Base-by-base conservation (phyloP, 2,888 invertebrate genomes). In the Folsomia candida region DNA sequence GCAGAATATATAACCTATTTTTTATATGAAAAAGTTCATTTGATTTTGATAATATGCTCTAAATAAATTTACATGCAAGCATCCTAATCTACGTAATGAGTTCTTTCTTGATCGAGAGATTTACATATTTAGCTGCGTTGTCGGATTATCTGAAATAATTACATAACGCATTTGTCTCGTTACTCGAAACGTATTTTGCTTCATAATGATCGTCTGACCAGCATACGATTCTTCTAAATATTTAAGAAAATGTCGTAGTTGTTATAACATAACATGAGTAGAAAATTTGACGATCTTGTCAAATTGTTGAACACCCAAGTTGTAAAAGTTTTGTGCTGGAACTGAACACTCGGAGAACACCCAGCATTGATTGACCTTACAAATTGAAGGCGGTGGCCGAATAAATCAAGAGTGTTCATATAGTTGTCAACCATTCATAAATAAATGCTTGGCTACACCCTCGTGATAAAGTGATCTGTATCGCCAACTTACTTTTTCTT, bases 281-380 rank as follows among this genome's bases (percentile, higher is more conserved):
- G 37, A 37, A 54, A 54, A 54, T 54, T 6, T 6, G n/a, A 54
- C 22, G 54, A 54, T 54, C 11, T 14, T 20, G 37, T 20, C 54
- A 54, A 54, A 14, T n/a, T 54, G n/a, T 20, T 54, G 54, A 54
- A 14, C 54, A 54, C 54, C 54, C 54, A 54, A 54, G 54, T 54
- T 54, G 54, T 22, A 54, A 54, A 54, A 54, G 22, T 54, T 54
- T 37, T 14, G 14, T 37, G 6, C 14, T 37, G 4, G 37, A 37
- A n/a, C n/a, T n/a, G n/a, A 54, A 54, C 20, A 54, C 18, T 6
- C 54, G 20, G 54, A 4, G 4, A 54, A 54, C 54, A 54, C 22
- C 54, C 54, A 54, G 4, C 20, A 54, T 14, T 54, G 11, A 18
- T 54, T 20, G 54, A 54, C 54, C 20, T 54, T 54, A 20, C 54